phyloP scores from a whole-genome alignment of 2,113 vertebrate species.

The Procavia capensis region DNA sequence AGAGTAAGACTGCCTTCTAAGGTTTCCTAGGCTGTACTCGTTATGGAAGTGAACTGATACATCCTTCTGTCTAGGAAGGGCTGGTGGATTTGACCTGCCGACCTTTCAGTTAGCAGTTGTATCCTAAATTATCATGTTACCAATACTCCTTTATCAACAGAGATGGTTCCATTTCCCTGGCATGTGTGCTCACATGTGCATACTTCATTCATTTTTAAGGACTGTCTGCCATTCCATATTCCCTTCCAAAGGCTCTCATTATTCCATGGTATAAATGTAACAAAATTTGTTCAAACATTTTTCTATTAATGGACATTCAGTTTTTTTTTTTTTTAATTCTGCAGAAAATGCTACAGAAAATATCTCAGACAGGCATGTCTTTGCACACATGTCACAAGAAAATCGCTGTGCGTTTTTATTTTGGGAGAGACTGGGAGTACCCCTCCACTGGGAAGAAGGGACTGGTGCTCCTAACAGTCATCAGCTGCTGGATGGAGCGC shows the following conservation, averaged over 20 bases:
- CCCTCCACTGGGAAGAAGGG: accelerated
- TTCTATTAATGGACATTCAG: too few relatives aligned
- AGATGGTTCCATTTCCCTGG: too few relatives aligned
- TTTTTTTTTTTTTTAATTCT: neutral
- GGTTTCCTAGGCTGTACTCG: too few relatives aligned
- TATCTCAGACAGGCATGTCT: neutral
- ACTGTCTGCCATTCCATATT: accelerated
- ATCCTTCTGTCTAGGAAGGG: too few relatives aligned
- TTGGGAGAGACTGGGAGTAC: accelerated
- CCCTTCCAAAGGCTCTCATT: too few relatives aligned
- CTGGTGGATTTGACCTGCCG: too few relatives aligned
- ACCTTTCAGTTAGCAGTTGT: too few relatives aligned
- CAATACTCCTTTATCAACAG: neutral
- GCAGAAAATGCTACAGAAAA: neutral
- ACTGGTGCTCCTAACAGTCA: accelerated
- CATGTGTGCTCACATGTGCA: too few relatives aligned
- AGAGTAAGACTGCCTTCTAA: too few relatives aligned
- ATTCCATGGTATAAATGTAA: too few relatives aligned
- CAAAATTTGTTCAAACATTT: neutral
- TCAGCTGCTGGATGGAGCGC: accelerated
- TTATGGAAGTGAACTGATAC: too few relatives aligned
- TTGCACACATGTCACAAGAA: neutral
- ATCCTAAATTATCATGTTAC: too few relatives aligned
- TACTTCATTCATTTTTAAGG: neutral
- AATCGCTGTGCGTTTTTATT: accelerated